A percentile compares a stretch with the other conserved stretches of the same genome.
These are phyloP conservation scores for Ianthella basta DNA, from an alignment of 37 sponge, comb jelly and placozoan species.

Conservation along the genomic window DNA sequence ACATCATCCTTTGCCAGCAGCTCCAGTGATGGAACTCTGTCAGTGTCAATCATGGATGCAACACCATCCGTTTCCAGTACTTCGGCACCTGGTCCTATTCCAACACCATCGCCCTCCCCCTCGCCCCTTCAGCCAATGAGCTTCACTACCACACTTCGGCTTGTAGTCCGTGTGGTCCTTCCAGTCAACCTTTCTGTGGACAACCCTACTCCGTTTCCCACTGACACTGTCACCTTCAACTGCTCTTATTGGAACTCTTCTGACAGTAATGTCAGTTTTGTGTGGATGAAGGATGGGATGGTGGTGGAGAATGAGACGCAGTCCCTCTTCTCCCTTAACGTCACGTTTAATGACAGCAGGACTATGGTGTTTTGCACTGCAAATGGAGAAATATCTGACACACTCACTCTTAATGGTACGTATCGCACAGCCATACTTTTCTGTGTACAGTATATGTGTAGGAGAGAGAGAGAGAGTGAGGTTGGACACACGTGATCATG, in stretches of 20 bases:
- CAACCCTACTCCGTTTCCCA: not conserved
- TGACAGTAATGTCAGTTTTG: not conserved
- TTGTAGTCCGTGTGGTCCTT: not conserved
- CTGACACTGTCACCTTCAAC: not conserved
- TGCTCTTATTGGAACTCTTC: not conserved
- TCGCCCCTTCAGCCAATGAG: not conserved
- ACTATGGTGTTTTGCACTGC: not conserved
- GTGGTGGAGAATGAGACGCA: not conserved
- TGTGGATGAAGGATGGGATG: conserved; percentile 5
- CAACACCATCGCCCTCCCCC: not conserved
- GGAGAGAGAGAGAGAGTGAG: too few relatives aligned
- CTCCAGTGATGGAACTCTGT: too few relatives aligned
- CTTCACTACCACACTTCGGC: not conserved
- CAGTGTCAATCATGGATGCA: too few relatives aligned
- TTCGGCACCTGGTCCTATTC: not conserved
- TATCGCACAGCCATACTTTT: too few relatives aligned
- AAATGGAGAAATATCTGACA: too few relatives aligned
- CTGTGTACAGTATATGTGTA: too few relatives aligned
- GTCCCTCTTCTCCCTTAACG: not conserved
- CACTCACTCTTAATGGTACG: too few relatives aligned
- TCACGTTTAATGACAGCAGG: not conserved
- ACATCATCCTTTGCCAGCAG: not conserved
- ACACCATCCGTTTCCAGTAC: too few relatives aligned
- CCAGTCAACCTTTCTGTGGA: not conserved
- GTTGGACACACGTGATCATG: too few relatives aligned